Percentiles rank a stretch among this genome's conserved stretches.
These are phyloP conservation scores for Echinometra lucunter DNA, from an alignment of 53 echinoderm and acorn worm species.

Conservation along the genomic window DNA sequence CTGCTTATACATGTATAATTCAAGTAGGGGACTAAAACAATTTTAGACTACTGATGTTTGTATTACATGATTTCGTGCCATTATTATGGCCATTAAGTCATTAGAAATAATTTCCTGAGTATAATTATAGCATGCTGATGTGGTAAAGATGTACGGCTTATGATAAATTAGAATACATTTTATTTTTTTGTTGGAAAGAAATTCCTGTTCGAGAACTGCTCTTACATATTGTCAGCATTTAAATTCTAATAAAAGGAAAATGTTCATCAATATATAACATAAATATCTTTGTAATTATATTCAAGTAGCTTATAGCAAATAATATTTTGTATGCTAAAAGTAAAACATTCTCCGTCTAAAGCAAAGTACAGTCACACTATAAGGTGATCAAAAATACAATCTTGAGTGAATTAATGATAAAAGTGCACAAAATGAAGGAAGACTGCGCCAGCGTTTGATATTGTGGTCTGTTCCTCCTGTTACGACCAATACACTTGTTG, in stretches of 20 bases:
- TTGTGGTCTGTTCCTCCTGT: background rate
- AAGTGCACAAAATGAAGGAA: conserved; percentile 55
- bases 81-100: background rate
- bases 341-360: background rate
- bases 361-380: background rate
- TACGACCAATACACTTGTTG: background rate
- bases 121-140: background rate
- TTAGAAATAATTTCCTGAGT: background rate
- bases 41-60: background rate
- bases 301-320: background rate
- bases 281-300: background rate
- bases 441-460: conserved; percentile 51
- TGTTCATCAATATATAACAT: background rate
- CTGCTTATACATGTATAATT: background rate
- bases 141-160: background rate
- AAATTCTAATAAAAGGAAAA: background rate
- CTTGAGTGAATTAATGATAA: conserved; percentile 3
- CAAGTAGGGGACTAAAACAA: background rate
- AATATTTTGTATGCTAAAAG: background rate
- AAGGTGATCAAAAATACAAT: conserved; percentile 22
- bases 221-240: background rate
- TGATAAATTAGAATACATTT: background rate
- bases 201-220: background rate
- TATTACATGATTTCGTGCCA: background rate
- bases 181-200: background rate